Percentiles rank a stretch among this genome's conserved stretches.
phyloP scores from a whole-genome alignment of 2,888 invertebrate genomes.

The Clanis bilineata region DNA sequence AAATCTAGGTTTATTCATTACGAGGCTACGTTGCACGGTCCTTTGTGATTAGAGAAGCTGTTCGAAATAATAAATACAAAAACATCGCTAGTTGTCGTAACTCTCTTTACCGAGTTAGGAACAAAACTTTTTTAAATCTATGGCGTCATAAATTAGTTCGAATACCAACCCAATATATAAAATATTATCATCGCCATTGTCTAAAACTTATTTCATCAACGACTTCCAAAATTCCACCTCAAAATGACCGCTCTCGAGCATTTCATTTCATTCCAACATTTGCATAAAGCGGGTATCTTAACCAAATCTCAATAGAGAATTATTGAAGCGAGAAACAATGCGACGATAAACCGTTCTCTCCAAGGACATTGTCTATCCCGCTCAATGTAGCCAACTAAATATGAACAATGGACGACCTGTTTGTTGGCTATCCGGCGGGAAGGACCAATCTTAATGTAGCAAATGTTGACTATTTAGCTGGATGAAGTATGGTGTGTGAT shows the following conservation, averaged over 20 bases:
- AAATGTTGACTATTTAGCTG: background rate
- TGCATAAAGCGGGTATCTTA: background rate
- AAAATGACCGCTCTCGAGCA: background rate
- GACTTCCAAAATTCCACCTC: background rate
- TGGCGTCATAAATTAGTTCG: too few relatives aligned
- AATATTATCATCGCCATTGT: background rate
- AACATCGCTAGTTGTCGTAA: too few relatives aligned
- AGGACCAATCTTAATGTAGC: background rate
- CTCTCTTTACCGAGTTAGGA: too few relatives aligned
- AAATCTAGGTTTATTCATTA: too few relatives aligned
- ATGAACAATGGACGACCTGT: background rate
- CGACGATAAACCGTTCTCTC: background rate
- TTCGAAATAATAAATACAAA: too few relatives aligned
- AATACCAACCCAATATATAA: too few relatives aligned
- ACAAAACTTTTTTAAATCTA: too few relatives aligned
- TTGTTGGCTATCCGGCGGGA: background rate
- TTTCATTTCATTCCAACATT: background rate
- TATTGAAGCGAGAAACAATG: slow-evolving; percentile 9
- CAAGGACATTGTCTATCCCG: slow-evolving; percentile 16
- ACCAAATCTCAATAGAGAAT: slow-evolving; percentile 4
- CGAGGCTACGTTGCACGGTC: too few relatives aligned
- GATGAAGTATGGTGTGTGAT: background rate
- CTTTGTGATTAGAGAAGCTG: too few relatives aligned
- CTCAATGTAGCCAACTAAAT: background rate
- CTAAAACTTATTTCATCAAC: background rate